These are phyloP conservation scores for Conger conger DNA, from an alignment of 2,113 vertebrate species.

Conservation along the genomic window DNA sequence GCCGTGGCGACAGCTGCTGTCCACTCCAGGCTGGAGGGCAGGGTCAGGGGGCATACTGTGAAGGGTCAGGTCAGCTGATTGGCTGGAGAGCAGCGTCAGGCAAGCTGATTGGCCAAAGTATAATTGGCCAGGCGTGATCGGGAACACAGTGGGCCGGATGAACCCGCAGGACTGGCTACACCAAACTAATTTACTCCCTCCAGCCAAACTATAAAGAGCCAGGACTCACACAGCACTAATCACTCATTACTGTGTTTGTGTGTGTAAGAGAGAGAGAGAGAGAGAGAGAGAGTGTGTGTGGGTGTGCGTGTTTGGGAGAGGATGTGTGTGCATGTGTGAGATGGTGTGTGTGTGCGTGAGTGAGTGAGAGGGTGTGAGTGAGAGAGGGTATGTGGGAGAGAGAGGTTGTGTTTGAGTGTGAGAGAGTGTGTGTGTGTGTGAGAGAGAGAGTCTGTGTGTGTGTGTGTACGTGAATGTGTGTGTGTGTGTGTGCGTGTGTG, in stretches of 20 bases:
- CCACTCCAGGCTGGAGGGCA: neutral
- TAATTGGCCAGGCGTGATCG: neutral
- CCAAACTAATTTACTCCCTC: neutral
- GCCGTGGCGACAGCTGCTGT: neutral
- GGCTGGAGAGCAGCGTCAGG: neutral
- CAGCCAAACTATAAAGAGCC: neutral
- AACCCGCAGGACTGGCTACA: neutral
- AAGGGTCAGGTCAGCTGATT: neutral
- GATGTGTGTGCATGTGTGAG: neutral
- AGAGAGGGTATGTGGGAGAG: neutral
- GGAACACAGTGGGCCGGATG: too few species aligned
- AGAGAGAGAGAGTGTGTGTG: neutral
- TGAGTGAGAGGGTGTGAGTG: conserved; percentile 7
- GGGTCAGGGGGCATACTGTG: neutral
- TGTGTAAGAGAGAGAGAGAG: too few species aligned
- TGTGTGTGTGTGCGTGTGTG: neutral
- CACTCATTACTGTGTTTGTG: neutral
- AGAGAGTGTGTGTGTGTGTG: conserved; percentile 37
- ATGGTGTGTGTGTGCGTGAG: neutral
- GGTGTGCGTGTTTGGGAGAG: neutral
- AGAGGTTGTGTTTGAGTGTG: conserved; percentile 31
- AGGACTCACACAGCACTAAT: neutral
- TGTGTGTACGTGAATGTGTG: neutral
- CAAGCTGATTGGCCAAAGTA: too few species aligned
- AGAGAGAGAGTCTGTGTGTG: neutral